Evolutionary conservation across 2,888 invertebrate genomes (phyloP).

Genomic region (Ariolimax columbianus): DNA sequence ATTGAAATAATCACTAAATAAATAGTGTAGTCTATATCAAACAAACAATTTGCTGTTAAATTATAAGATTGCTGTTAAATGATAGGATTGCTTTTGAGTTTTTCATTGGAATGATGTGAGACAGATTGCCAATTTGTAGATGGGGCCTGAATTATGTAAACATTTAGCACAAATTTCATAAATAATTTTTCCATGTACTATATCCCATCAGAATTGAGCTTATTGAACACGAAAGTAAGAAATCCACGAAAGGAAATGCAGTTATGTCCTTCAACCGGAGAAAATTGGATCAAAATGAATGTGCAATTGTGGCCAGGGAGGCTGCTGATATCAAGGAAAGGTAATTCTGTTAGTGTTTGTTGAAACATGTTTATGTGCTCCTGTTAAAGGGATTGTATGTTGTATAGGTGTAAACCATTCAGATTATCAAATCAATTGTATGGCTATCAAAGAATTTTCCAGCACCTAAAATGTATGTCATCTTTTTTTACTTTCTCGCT

Average conservation of each 20-base stretch:
- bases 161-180: neutral
- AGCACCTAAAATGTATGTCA: no score
- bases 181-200: neutral
- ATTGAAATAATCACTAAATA: no score
- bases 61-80: no score
- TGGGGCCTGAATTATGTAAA: neutral
- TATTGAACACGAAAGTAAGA: constrained; percentile 54
- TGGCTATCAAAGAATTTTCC: no score
- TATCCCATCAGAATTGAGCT: constrained; percentile 57
- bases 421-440: no score
- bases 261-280: constrained; percentile 55
- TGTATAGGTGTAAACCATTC: no score
- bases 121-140: no score
- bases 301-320: constrained; percentile 64
- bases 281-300: constrained; percentile 58
- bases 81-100: no score
- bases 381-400: neutral
- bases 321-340: constrained; percentile 65
- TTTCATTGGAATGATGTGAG: no score
- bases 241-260: constrained; percentile 42
- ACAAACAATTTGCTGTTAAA: no score
- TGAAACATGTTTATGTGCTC: neutral
- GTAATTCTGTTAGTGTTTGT: constrained; percentile 53
- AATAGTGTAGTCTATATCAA: no score
- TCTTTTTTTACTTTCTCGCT: no score